These are phyloP conservation scores for Seriola rivoliana DNA, from an alignment of 2,113 vertebrate genomes.

Conservation along the genomic window DNA sequence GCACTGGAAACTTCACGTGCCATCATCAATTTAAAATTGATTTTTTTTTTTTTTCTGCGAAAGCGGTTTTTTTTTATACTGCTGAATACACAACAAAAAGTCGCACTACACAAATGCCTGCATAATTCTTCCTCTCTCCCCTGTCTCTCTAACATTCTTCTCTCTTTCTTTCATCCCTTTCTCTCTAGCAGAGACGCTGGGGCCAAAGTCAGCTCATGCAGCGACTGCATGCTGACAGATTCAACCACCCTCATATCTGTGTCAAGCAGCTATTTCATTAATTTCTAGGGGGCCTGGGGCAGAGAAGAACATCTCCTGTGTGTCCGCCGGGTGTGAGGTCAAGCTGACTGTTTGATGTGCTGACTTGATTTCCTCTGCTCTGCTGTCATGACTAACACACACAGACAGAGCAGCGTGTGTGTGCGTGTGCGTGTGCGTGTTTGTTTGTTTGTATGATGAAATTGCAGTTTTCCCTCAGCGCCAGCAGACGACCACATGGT, in stretches of 20 bases:
- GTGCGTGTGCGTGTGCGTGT: not conserved
- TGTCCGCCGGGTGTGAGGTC: constrained; percentile 58
- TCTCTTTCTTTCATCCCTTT: constrained; percentile 45
- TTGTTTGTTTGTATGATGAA: constrained; percentile 25
- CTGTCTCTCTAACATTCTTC: constrained; percentile 19
- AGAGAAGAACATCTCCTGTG: constrained; percentile 46
- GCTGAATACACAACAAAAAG: not conserved
- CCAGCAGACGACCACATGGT: constrained; percentile 19
- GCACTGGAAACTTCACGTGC: not conserved
- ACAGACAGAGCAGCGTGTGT: not conserved
- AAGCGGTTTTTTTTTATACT: not conserved
- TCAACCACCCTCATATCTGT: constrained; percentile 56
- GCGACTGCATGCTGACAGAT: constrained; percentile 57
- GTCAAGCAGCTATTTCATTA: constrained; percentile 70
- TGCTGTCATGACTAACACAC: constrained; percentile 25
- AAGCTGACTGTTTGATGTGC: constrained; percentile 52
- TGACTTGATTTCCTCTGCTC: constrained; percentile 57
- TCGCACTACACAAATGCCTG: constrained; percentile 5
- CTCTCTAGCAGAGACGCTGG: not conserved
- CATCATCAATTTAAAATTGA: not conserved
- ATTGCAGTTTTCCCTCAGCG: constrained; percentile 17
- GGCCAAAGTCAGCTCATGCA: constrained; percentile 34
- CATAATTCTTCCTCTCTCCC: not conserved
- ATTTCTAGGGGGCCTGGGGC: constrained; percentile 36
- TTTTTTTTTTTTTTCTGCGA: not conserved